Percentiles rank a stretch among this genome's conserved stretches.
phyloP scores from a whole-genome alignment of 2,888 invertebrate species.

The Globia sparganii region DNA sequence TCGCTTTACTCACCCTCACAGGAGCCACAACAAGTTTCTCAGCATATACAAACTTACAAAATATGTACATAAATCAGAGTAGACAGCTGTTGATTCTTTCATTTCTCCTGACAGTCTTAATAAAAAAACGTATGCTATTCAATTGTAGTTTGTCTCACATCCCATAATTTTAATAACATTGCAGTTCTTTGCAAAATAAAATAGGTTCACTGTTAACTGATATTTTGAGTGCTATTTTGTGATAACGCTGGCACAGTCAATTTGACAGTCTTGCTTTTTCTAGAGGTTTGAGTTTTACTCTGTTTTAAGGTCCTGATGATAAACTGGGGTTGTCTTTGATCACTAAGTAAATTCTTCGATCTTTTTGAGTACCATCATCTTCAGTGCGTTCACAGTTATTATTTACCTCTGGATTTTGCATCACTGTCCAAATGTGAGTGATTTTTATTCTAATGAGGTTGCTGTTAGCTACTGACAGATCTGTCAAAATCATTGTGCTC shows the following conservation, averaged over 20 bases:
- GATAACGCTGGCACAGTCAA: slow-evolving; percentile 31
- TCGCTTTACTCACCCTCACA: slow-evolving; percentile 10
- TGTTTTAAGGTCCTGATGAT: background rate
- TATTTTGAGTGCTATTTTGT: slow-evolving; percentile 13
- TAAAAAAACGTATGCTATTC: background rate
- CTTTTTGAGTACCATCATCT: background rate
- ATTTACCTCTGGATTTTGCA: background rate
- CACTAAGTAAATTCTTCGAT: background rate
- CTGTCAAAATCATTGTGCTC: background rate
- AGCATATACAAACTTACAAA: background rate
- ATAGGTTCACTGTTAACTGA: background rate
- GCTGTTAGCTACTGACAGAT: background rate
- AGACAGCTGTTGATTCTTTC: slow-evolving; percentile 10
- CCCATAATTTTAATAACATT: slow-evolving; percentile 37
- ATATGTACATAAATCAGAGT: background rate
- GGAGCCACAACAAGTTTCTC: background rate
- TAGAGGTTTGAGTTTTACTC: background rate
- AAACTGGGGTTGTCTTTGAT: slow-evolving; percentile 28
- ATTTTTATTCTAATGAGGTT: background rate
- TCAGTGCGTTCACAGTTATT: background rate
- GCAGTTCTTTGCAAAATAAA: background rate
- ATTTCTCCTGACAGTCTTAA: slow-evolving; percentile 8
- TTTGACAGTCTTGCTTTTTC: slow-evolving; percentile 42
- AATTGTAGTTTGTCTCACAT: background rate
- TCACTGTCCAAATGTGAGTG: background rate